A percentile compares a stretch with the other conserved stretches of the same genome.
These are phyloP conservation scores for Actinemys pallida DNA, from an alignment of 2,113 vertebrate species.

Conservation along the genomic window DNA sequence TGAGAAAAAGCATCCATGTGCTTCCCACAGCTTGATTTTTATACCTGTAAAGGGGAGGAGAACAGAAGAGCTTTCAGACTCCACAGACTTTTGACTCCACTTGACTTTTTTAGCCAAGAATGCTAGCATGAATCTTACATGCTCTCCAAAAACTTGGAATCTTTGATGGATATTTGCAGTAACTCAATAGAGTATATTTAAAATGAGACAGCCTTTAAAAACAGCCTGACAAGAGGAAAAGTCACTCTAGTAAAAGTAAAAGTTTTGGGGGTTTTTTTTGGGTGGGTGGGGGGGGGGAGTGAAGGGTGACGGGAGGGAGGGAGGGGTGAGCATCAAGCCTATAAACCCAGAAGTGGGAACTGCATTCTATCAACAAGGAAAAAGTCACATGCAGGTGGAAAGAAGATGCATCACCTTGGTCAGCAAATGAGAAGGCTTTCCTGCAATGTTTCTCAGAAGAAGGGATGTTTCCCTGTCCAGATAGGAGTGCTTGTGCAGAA, in stretches of 20 bases:
- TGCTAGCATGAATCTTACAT: background rate
- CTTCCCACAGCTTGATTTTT: background rate
- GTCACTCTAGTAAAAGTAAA: constrained; percentile 33
- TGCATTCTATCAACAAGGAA: constrained; percentile 73
- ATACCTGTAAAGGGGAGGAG: background rate
- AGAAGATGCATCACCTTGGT: constrained; percentile 95
- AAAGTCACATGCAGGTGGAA: constrained; percentile 80
- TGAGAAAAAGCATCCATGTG: background rate
- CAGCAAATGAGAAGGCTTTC: constrained; percentile 99
- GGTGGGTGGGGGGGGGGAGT: constrained; percentile 9
- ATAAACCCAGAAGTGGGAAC: constrained; percentile 38
- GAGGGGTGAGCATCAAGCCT: constrained; percentile 31
- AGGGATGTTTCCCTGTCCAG: constrained; percentile 99
- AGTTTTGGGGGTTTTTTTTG: background rate
- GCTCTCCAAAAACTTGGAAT: constrained; percentile 23
- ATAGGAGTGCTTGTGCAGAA: constrained; percentile 97
- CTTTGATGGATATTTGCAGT: constrained; percentile 4
- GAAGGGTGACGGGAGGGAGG: background rate
- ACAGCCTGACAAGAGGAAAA: constrained; percentile 45
- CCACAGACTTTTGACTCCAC: background rate
- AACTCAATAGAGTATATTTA: background rate
- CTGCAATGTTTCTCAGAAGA: constrained; percentile 99
- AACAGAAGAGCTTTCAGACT: background rate
- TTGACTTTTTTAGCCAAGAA: background rate
- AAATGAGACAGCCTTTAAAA: constrained; percentile 51